Evolutionary conservation across 2,113 vertebrate species (phyloP), one percentile per base, ranked within the genome.

Genomic region (Triplophysa tibetana): DNA sequence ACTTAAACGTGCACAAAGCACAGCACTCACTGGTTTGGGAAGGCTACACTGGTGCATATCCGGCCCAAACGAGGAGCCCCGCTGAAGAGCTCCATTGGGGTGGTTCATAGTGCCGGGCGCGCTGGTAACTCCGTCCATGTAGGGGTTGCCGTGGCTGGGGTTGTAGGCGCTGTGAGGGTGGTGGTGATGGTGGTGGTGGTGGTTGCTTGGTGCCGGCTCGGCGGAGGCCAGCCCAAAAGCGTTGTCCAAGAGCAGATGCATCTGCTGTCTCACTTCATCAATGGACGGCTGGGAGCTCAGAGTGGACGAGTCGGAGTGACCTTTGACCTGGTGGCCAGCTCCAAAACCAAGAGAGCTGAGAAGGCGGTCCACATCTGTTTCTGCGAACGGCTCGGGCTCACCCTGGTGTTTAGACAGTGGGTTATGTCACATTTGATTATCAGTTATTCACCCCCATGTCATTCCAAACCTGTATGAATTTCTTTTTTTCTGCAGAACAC

Each of bases 241-340:
- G 83, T 98, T 97, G 89, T 98, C 98, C 86, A 99, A 92, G 77
- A 99, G 93, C 94, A 99, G 93, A 72, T 99, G 97, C 98, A 99
- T 99, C 91, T 99, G 98, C 78, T 96, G 95, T 72, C 96, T 91
- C 83, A 99, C 98, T 88, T 99, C 97, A 2, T 99, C 96, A 75
- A 99, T 98, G 88, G 97, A 99, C 0, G 98, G 98, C 93, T 99
- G 96, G 0, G 98, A 99, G 93, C 98, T 99, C 87, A 99, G 92
- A 0, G 97, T 98, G 82, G 98, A 99, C 0, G 98, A 97, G 90
- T 98, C 96, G 0, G 98, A 99, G 88, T 97, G 97, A 54, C 96
- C 96, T 90, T 99, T 97, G 88, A 88, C 79, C 84, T 88, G n/a
- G 83, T 89, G 41, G 86, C 94, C 89, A 67, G 94, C 91, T 77